phyloP scores from a whole-genome alignment of 92 coral and sea anemone genomes.

The Siderastrea siderea region DNA sequence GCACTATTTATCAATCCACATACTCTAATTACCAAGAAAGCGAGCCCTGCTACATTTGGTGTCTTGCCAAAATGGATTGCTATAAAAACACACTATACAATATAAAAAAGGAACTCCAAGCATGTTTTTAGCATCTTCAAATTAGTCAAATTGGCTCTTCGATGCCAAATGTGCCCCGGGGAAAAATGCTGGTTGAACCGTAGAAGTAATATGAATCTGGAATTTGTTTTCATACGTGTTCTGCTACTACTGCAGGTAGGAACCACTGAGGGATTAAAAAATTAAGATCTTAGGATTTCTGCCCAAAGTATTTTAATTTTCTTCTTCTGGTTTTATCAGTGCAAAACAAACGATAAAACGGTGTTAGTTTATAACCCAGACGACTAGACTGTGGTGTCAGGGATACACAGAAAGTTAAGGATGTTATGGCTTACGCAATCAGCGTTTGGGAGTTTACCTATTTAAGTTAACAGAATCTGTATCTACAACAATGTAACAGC shows the following conservation, averaged over 20 bases:
- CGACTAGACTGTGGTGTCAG: background rate
- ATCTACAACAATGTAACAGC: background rate
- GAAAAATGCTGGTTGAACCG: background rate
- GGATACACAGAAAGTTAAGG: background rate
- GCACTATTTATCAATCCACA: background rate
- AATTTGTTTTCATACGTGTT: background rate
- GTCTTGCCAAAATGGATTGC: background rate
- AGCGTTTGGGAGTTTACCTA: background rate
- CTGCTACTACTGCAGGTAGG: conserved; percentile 9
- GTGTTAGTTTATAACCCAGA: background rate
- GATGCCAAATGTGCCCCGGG: background rate
- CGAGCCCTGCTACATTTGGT: background rate
- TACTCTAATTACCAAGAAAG: background rate
- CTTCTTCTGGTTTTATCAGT: too few relatives aligned
- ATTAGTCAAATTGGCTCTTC: background rate
- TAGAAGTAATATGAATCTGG: background rate
- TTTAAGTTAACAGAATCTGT: background rate
- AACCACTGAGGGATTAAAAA: background rate
- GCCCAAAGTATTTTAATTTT: background rate
- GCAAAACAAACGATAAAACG: background rate
- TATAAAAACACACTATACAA: background rate
- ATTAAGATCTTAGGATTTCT: background rate
- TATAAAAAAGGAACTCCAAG: background rate
- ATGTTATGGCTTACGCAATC: background rate
- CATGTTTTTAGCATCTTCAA: too few relatives aligned